Conservation (phyloP, 2,888 invertebrate species). For the Folsomia candida region DNA sequence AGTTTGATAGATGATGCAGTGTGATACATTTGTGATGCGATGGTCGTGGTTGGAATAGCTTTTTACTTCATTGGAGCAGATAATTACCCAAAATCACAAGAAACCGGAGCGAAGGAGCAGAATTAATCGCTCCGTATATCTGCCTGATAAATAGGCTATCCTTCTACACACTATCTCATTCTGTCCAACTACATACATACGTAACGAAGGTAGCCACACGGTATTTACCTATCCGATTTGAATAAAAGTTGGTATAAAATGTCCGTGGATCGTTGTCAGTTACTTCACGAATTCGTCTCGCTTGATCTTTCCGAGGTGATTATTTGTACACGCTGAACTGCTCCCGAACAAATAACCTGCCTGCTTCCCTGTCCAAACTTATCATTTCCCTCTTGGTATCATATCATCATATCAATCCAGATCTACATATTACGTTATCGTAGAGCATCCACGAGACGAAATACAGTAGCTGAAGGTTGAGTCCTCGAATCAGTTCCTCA, state of each 20-base stretch:
- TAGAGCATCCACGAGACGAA: too few relatives aligned
- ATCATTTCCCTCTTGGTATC: not conserved
- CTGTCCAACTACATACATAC: too few relatives aligned
- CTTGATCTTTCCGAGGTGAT: slow-evolving; percentile 7
- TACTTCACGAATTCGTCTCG: not conserved
- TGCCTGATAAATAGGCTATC: too few relatives aligned
- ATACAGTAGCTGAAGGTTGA: not conserved
- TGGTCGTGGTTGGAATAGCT: not conserved
- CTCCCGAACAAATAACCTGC: slow-evolving; percentile 15
- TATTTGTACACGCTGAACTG: slow-evolving; percentile 13
- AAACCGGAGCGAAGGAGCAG: not conserved
- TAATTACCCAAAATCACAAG: slow-evolving; percentile 4
- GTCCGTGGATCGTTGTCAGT: not conserved
- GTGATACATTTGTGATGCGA: not conserved
- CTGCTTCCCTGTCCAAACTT: not conserved
- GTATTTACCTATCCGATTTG: not conserved
- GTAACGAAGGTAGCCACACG: not conserved
- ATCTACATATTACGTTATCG: not conserved
- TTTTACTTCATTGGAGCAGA: slow-evolving; percentile 4
- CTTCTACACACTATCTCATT: too few relatives aligned
- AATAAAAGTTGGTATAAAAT: too few relatives aligned
- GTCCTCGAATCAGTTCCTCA: not conserved
- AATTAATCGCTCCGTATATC: slow-evolving; percentile 2
- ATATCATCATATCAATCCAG: too few relatives aligned
- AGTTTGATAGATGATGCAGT: not conserved